A percentile compares a stretch with the other conserved stretches of the same genome.
Evolutionary conservation across 2,113 vertebrate genomes (phyloP).

Genomic region (Corapipo altera): DNA sequence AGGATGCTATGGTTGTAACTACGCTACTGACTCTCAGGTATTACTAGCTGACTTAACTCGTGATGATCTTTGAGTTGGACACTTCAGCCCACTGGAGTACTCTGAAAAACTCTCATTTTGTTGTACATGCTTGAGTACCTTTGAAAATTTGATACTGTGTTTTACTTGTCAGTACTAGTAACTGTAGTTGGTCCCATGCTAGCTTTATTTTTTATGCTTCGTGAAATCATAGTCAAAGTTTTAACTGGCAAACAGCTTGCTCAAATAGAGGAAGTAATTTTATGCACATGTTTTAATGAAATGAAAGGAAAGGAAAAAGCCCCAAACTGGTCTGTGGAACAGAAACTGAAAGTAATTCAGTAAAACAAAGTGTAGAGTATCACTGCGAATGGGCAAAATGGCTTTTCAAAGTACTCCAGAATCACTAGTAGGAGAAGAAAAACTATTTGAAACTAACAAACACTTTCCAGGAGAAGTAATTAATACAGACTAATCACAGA

Average conservation of each 20-base stretch:
- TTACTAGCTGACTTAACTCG: not conserved
- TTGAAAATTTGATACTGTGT: not conserved
- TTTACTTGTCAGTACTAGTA: not conserved
- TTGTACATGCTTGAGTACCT: not conserved
- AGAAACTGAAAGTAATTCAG: conserved; percentile 41
- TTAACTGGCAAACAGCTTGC: not conserved
- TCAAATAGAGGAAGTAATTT: not conserved
- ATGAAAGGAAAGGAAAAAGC: not conserved
- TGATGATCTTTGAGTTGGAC: not conserved
- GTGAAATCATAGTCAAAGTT: not conserved
- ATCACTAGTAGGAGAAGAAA: not conserved
- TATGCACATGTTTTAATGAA: not conserved
- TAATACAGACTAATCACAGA: not conserved
- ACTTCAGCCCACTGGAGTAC: not conserved
- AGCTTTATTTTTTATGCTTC: not conserved
- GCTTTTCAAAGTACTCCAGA: not conserved
- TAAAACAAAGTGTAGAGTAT: not conserved
- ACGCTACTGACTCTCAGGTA: not conserved
- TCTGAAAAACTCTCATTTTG: not conserved
- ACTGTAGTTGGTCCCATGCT: not conserved
- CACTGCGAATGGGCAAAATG: not conserved
- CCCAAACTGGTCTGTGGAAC: not conserved
- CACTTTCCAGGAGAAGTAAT: not conserved
- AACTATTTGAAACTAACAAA: not conserved
- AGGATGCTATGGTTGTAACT: not conserved